These are phyloP conservation scores for Aporrectodea caliginosa DNA, from an alignment of 1,140 invertebrate species.

Conservation along the genomic window DNA sequence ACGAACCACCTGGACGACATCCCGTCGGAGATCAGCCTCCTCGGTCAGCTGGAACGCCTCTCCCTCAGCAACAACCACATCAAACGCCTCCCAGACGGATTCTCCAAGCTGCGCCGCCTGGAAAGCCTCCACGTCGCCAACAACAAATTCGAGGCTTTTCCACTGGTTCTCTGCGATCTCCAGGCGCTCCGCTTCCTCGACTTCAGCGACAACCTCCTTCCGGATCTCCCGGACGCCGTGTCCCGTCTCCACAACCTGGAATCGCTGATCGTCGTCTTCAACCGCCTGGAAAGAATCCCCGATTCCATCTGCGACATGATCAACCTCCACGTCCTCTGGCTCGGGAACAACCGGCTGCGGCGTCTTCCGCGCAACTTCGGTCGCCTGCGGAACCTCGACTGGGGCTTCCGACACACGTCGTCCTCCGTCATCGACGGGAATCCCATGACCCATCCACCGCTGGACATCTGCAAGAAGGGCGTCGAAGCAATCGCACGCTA, in stretches of 20 bases:
- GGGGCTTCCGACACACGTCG: conserved; percentile 44
- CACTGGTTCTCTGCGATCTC: conserved; percentile 41
- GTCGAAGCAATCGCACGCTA: conserved; percentile 37
- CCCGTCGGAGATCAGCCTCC: conserved; percentile 47
- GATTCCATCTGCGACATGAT: conserved; percentile 47
- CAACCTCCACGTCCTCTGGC: conserved; percentile 50
- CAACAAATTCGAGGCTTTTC: conserved; percentile 51
- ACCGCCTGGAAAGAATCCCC: conserved; percentile 48
- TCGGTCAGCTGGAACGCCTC: conserved; percentile 49
- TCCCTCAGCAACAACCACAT: conserved; percentile 54
- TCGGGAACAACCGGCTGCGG: conserved; percentile 50
- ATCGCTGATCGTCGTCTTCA: conserved; percentile 49
- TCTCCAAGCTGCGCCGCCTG: conserved; percentile 47
- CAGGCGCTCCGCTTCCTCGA: conserved; percentile 51
- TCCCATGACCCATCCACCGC: conserved; percentile 48
- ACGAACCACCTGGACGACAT: conserved; percentile 51
- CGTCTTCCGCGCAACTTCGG: conserved; percentile 49
- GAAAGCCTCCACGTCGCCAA: conserved; percentile 53
- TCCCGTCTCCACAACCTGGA: conserved; percentile 46
- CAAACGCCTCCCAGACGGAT: conserved; percentile 43
- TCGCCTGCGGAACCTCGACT: conserved; percentile 49
- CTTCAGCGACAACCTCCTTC: conserved; percentile 46
- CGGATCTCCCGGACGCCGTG: conserved; percentile 45
- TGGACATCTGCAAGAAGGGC: conserved; percentile 52
- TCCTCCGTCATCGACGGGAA: conserved; percentile 52